Conservation (phyloP, 1,140 invertebrate genomes). For the Cydia strobilella region DNA sequence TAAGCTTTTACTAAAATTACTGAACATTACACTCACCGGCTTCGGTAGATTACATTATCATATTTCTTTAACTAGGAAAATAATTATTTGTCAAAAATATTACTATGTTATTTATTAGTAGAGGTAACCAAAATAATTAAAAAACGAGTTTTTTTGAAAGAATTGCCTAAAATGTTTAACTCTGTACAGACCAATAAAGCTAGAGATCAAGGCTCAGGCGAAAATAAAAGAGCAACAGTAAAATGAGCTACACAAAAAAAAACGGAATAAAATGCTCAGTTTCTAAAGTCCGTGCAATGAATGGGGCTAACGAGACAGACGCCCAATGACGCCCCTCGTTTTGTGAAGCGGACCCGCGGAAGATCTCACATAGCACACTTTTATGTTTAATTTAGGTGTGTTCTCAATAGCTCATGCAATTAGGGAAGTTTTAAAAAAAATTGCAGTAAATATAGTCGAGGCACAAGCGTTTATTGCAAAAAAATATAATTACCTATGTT, state of each 20-base stretch:
- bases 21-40: too few species aligned
- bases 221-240: conserved; percentile 43
- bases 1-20: not conserved
- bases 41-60: not conserved
- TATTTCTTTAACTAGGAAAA: too few species aligned
- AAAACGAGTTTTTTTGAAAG: not conserved
- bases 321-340: conserved; percentile 48
- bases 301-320: conserved; percentile 68
- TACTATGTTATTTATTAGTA: too few species aligned
- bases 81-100: too few species aligned
- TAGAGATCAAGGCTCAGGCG: not conserved
- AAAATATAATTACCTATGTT: too few species aligned
- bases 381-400: conserved; percentile 47
- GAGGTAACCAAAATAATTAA: not conserved
- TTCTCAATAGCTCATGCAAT: conserved; percentile 6
- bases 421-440: not conserved
- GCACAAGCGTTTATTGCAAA: too few species aligned
- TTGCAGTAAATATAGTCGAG: not conserved
- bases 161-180: not conserved
- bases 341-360: conserved; percentile 44
- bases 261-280: conserved; percentile 48
- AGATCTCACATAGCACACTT: conserved; percentile 48
- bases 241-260: conserved; percentile 44
- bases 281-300: conserved; percentile 54
- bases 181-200: conserved; percentile 9